These are phyloP conservation scores for Macquaria australasica DNA, from an alignment of 2,113 vertebrate genomes.

Conservation along the genomic window DNA sequence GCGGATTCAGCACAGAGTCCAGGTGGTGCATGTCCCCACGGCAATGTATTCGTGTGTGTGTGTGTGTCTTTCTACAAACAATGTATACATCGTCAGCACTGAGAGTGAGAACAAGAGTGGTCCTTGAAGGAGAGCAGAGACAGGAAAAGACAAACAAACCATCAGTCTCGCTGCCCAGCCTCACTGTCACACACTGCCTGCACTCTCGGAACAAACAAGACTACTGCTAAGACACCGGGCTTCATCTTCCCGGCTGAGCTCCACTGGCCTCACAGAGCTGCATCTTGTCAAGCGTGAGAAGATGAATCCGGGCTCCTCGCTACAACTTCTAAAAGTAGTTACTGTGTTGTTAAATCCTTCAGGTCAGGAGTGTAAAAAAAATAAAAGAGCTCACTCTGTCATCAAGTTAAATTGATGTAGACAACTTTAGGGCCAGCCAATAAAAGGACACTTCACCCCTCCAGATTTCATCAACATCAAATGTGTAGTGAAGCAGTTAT, in stretches of 20 bases:
- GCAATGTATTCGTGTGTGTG: background rate
- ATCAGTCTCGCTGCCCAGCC: slow-evolving; percentile 57
- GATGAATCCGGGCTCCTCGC: slow-evolving; percentile 23
- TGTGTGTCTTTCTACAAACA: slow-evolving; percentile 14
- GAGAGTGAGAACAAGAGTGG: slow-evolving; percentile 39
- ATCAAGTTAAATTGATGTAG: slow-evolving; percentile 44
- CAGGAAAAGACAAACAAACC: slow-evolving; percentile 58
- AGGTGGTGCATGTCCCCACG: slow-evolving; percentile 58
- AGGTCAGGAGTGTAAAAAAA: slow-evolving; percentile 17
- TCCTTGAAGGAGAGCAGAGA: slow-evolving; percentile 57
- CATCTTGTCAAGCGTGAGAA: slow-evolving; percentile 38
- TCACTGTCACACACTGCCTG: slow-evolving; percentile 53
- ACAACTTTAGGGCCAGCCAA: slow-evolving; percentile 34
- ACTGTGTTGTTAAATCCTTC: slow-evolving; percentile 43
- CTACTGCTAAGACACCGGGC: slow-evolving; percentile 45
- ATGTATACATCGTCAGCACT: slow-evolving; percentile 40
- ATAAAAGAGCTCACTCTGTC: slow-evolving; percentile 24
- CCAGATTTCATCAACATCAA: slow-evolving; percentile 46
- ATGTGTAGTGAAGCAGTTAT: slow-evolving; percentile 15
- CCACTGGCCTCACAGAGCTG: slow-evolving; percentile 36
- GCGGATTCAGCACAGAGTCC: slow-evolving; percentile 50
- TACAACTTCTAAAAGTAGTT: slow-evolving; percentile 45
- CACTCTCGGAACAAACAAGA: slow-evolving; percentile 49
- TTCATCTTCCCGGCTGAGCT: slow-evolving; percentile 43
- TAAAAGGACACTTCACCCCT: slow-evolving; percentile 50